phyloP scores from a whole-genome alignment of 1,140 invertebrate species.

The Saccostrea echinata region DNA sequence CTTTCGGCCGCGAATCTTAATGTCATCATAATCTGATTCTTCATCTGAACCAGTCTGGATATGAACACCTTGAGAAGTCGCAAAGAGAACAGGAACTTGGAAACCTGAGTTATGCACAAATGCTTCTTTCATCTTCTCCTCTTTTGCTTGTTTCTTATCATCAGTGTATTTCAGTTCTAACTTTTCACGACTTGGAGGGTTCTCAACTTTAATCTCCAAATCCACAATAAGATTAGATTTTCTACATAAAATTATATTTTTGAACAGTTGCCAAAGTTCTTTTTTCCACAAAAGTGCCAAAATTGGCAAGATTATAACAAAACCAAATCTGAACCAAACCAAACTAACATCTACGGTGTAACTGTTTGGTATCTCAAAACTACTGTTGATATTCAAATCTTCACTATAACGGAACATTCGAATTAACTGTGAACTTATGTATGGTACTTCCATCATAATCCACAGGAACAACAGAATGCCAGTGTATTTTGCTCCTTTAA shows the following conservation, averaged over 20 bases:
- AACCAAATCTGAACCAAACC: conserved; percentile 73
- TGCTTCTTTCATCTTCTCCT: conserved; percentile 55
- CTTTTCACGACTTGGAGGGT: conserved; percentile 47
- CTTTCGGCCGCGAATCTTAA: conserved; percentile 63
- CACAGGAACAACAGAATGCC: conserved; percentile 68
- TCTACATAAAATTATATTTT: conserved; percentile 72
- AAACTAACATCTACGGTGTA: conserved; percentile 69
- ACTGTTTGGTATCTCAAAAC: conserved; percentile 61
- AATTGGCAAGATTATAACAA: conserved; percentile 69
- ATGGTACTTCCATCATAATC: conserved; percentile 71
- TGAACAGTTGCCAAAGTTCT: conserved; percentile 73
- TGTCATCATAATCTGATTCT: conserved; percentile 50
- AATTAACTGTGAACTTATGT: conserved; percentile 67
- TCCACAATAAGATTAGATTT: conserved; percentile 75
- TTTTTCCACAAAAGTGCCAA: conserved; percentile 70
- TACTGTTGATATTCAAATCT: conserved; percentile 53
- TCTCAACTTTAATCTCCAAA: conserved; percentile 55
- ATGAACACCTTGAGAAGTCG: conserved; percentile 76
- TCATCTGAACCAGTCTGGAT: conserved; percentile 66
- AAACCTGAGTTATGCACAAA: conserved; percentile 58
- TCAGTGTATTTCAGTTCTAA: conserved; percentile 51
- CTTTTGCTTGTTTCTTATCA: conserved; percentile 56
- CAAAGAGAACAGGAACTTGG: conserved; percentile 76
- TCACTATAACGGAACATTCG: conserved; percentile 66
- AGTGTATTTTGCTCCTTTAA: conserved; percentile 62